Evolutionary conservation across 1,140 invertebrate genomes (phyloP).

Genomic region (Charaxes varanes): DNA sequence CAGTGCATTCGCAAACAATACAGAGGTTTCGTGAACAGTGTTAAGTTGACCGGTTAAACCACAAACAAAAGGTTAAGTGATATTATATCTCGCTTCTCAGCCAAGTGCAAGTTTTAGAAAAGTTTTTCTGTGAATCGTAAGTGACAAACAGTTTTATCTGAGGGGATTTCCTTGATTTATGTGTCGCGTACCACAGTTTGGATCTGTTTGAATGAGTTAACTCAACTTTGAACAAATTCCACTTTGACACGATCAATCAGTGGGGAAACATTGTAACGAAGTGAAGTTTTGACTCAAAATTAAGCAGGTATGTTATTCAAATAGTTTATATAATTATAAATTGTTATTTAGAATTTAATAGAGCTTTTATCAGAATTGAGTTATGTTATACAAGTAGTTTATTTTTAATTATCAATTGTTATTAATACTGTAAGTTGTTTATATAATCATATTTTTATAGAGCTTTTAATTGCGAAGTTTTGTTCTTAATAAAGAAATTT

Average conservation of each 20-base stretch:
- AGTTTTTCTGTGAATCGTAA: slow-evolving; percentile 21
- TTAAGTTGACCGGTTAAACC: no score
- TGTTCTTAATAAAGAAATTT: no score
- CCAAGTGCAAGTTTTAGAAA: slow-evolving; percentile 33
- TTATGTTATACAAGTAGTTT: no score
- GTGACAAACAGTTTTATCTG: slow-evolving; percentile 17
- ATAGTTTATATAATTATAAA: no score
- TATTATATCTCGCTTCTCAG: slow-evolving; percentile 21
- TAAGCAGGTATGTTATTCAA: slow-evolving; percentile 1
- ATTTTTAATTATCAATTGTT: no score
- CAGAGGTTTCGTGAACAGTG: slow-evolving; percentile 18
- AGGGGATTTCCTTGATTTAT: slow-evolving; percentile 10
- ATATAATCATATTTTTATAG: neutral
- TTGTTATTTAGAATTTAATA: no score
- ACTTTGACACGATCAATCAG: neutral
- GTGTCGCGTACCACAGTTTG: slow-evolving; percentile 16
- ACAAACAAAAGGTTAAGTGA: slow-evolving; percentile 14
- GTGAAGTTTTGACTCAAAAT: neutral
- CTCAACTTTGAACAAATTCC: slow-evolving; percentile 4
- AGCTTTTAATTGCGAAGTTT: neutral
- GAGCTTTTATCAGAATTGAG: no score
- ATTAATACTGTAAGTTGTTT: neutral
- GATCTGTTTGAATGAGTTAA: slow-evolving; percentile 13
- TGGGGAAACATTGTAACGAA: neutral
- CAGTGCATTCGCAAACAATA: no score